Evolutionary conservation across 35 echinoderm and acorn worm genomes (phyloP).

Genomic region (Amphiura filiformis): DNA sequence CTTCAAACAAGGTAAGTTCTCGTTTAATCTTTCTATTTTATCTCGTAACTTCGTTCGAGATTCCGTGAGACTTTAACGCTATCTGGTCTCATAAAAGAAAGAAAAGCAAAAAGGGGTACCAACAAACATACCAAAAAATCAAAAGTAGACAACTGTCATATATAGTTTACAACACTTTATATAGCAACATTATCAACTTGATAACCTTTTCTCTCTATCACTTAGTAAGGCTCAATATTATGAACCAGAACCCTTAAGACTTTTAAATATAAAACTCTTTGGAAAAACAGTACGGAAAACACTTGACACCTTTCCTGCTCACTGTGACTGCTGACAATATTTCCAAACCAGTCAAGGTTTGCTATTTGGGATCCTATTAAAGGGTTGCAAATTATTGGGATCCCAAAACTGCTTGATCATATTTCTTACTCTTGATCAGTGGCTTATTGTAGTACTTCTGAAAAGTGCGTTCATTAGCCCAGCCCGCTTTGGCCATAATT

Average conservation of each 20-base stretch:
- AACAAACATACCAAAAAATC: background rate
- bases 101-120: background rate
- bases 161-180: background rate
- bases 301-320: background rate
- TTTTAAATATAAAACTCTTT: background rate
- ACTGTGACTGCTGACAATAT: no score
- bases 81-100: background rate
- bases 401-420: background rate
- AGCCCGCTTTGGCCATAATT: background rate
- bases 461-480: constrained; percentile 36
- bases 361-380: background rate
- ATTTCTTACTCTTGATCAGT: background rate
- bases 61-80: background rate
- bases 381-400: background rate
- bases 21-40: constrained; percentile 1
- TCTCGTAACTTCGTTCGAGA: background rate
- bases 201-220: background rate
- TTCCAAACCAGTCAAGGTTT: background rate
- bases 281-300: background rate
- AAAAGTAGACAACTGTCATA: no score
- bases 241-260: background rate
- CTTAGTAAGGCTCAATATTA: background rate
- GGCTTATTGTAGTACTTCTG: constrained; percentile 38
- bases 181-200: background rate
- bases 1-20: constrained; percentile 13